phyloP scores from a whole-genome alignment of 64 coral and sea anemone species.

The Dendrophyllia cribrosa region DNA sequence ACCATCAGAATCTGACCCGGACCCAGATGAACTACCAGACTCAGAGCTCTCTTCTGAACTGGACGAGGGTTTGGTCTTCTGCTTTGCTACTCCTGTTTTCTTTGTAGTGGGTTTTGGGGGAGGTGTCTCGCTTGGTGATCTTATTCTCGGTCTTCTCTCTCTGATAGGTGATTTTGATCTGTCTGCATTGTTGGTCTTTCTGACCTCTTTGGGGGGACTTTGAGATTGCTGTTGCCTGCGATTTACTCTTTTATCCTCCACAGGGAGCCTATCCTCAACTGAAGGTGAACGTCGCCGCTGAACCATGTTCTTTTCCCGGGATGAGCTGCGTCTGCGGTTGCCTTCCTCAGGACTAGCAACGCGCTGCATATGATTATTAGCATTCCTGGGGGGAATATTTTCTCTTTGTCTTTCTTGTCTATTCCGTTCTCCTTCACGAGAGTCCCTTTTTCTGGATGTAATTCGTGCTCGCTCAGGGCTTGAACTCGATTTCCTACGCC shows the following conservation, averaged over 20 bases:
- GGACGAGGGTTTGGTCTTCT: not conserved
- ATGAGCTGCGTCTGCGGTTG: conserved; percentile 10
- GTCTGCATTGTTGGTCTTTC: not conserved
- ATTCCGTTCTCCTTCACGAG: conserved; percentile 15
- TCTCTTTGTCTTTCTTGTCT: not conserved
- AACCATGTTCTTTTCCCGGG: not conserved
- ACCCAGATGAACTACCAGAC: conserved; percentile 35
- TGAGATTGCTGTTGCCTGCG: not conserved
- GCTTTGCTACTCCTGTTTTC: not conserved
- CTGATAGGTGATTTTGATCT: not conserved
- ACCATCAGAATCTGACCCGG: conserved; percentile 23
- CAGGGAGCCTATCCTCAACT: not conserved
- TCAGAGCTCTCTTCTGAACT: conserved; percentile 45
- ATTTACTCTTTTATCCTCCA: not conserved
- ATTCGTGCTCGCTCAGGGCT: not conserved
- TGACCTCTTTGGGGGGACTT: not conserved
- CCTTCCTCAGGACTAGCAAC: not conserved
- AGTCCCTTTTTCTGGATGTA: not conserved
- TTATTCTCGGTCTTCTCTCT: not conserved
- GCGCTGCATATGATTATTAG: not conserved
- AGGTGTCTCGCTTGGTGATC: not conserved
- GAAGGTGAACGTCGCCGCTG: not conserved
- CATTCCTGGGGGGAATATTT: not conserved
- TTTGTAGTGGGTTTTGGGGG: not conserved
- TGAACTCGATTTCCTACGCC: not conserved